Evolutionary conservation across 2,113 vertebrate genomes (phyloP).

Genomic region (Ovibos moschatus): DNA sequence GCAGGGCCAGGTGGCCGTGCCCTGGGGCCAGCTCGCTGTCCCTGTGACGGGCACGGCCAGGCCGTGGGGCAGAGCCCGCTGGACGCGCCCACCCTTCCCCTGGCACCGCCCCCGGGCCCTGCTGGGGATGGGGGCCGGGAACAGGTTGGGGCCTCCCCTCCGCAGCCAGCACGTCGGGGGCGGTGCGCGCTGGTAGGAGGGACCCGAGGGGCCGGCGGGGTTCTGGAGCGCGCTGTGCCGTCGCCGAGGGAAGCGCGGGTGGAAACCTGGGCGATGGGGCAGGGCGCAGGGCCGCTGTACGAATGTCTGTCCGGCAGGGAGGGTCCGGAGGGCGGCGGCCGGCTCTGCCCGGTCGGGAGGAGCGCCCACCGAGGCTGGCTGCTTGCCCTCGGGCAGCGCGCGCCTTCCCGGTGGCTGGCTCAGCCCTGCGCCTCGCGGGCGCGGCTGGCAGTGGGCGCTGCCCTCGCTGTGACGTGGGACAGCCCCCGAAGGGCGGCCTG

Average conservation of each 20-base stretch:
- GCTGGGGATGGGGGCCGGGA: neutral
- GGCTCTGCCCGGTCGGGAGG: neutral
- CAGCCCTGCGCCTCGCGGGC: neutral
- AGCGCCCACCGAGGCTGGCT: neutral
- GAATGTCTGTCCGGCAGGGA: accelerated
- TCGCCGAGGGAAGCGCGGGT: neutral
- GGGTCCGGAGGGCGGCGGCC: neutral
- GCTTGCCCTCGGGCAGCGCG: accelerated
- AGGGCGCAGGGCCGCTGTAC: neutral
- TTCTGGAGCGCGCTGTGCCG: neutral
- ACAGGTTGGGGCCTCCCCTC: slow-evolving; percentile 37
- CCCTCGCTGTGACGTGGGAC: neutral
- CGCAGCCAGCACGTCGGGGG: neutral
- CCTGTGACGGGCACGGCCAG: neutral
- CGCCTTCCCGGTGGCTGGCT: neutral
- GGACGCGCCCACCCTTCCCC: neutral
- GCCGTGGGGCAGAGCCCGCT: neutral
- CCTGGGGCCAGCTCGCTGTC: neutral
- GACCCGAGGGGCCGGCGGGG: neutral
- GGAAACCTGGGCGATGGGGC: neutral
- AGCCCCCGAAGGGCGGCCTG: neutral
- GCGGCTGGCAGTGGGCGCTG: too few species aligned
- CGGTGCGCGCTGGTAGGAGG: neutral
- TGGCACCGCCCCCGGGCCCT: accelerated
- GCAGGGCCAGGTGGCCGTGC: neutral